Percentiles rank a stretch among this genome's conserved stretches.
Evolutionary conservation across 2,797 vertebrate species (phyloP).

Genomic region (Emydoidea blandingii): DNA sequence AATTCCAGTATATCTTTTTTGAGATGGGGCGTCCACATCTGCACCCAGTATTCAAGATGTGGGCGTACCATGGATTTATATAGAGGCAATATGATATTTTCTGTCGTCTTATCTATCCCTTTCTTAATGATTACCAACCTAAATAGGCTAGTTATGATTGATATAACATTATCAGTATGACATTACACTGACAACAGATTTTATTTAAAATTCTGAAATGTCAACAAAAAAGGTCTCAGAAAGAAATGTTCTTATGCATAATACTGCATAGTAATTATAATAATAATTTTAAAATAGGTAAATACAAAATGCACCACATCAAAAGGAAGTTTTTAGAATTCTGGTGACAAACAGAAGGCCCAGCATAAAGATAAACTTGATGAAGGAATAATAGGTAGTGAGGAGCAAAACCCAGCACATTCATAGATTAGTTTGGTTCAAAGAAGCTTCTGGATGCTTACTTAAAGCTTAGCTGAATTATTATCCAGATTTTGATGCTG

Average conservation of each 20-base stretch:
- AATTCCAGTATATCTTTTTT: too few species aligned
- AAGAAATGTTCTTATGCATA: not conserved
- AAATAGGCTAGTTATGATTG: conserved; percentile 35
- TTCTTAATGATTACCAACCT: not conserved
- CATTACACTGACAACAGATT: not conserved
- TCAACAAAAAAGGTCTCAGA: conserved; percentile 35
- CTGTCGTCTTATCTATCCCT: too few species aligned
- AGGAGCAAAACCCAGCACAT: conserved; percentile 44
- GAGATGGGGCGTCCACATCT: too few species aligned
- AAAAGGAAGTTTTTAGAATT: conserved; percentile 20
- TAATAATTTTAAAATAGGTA: conserved; percentile 32
- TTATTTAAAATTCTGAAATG: conserved; percentile 9
- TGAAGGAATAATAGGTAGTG: conserved; percentile 11
- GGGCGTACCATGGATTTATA: too few species aligned
- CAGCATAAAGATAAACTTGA: conserved; percentile 30
- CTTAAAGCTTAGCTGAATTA: conserved; percentile 22
- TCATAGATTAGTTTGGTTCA: conserved; percentile 41
- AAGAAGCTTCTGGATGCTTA: conserved; percentile 29
- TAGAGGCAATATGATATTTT: too few species aligned
- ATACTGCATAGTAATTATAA: not conserved
- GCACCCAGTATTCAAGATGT: too few species aligned
- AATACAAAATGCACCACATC: conserved; percentile 32
- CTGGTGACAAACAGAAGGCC: conserved; percentile 22
- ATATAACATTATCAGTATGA: not conserved
- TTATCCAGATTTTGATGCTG: not conserved